phyloP scores from a whole-genome alignment of 2,888 invertebrate species.

The Apamea monoglypha region DNA sequence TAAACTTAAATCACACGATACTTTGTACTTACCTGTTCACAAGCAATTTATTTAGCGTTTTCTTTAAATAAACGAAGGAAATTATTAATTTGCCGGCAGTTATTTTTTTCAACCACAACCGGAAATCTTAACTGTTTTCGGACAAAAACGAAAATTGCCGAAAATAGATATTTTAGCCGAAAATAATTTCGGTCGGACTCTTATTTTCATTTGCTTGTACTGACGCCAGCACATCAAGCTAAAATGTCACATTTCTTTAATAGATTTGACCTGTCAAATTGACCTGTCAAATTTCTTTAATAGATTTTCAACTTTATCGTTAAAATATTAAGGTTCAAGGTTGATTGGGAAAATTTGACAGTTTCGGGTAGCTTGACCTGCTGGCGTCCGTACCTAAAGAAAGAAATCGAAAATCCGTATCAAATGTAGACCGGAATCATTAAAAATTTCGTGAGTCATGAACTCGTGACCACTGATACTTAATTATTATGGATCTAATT shows the following conservation, averaged over 20 bases:
- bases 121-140: not conserved
- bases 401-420: not conserved
- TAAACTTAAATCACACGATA: not conserved
- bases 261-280: too few relatives aligned
- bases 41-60: not conserved
- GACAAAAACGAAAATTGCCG: not conserved
- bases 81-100: not conserved
- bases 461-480: too few relatives aligned
- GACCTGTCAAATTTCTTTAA: too few relatives aligned
- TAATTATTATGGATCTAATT: not conserved
- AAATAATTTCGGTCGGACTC: not conserved
- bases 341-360: too few relatives aligned
- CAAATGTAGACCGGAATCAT: not conserved
- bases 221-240: too few relatives aligned
- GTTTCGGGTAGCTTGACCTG: too few relatives aligned
- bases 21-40: not conserved
- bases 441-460: constrained; percentile 2
- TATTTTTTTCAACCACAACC: not conserved
- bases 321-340: too few relatives aligned
- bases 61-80: not conserved
- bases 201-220: not conserved
- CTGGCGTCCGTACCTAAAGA: too few relatives aligned
- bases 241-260: too few relatives aligned
- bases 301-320: too few relatives aligned
- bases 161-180: not conserved